These are phyloP conservation scores for Azorinus chamasolen DNA, from an alignment of 2,888 invertebrate species.

Conservation along the genomic window DNA sequence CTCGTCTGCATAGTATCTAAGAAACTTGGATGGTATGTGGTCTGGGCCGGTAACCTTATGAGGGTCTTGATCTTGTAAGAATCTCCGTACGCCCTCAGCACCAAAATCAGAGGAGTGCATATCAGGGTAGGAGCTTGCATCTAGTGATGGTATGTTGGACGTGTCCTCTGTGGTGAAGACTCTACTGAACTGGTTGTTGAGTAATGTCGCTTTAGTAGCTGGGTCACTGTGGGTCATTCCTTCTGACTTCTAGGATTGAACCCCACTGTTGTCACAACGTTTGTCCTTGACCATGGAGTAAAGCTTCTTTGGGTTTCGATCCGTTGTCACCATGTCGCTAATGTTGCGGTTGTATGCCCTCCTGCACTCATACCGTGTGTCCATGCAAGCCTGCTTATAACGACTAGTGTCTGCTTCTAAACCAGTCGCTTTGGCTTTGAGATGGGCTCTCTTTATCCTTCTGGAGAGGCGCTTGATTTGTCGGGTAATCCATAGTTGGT, in stretches of 20 bases:
- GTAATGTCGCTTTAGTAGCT: not conserved
- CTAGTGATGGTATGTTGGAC: slow-evolving; percentile 2
- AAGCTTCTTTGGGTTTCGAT: slow-evolving; percentile 7
- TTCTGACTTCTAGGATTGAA: slow-evolving; percentile 5
- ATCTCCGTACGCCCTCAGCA: not conserved
- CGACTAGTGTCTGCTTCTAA: too few species aligned
- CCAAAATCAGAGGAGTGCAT: not conserved
- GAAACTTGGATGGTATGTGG: slow-evolving; percentile 21
- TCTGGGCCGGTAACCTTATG: slow-evolving; percentile 43
- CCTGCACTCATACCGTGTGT: slow-evolving; percentile 12
- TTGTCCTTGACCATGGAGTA: slow-evolving; percentile 13
- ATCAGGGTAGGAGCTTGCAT: not conserved
- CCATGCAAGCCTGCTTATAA: slow-evolving; percentile 18
- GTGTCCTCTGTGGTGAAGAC: slow-evolving; percentile 16
- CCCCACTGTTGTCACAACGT: slow-evolving; percentile 3
- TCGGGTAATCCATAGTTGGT: slow-evolving; percentile 22
- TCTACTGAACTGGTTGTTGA: slow-evolving; percentile 21
- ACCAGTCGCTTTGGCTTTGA: too few species aligned
- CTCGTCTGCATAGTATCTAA: slow-evolving; percentile 33
- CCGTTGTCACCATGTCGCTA: slow-evolving; percentile 2
- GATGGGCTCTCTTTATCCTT: not conserved
- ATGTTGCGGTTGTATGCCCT: slow-evolving; percentile 8
- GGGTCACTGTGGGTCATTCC: slow-evolving; percentile 22
- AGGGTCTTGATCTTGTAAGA: slow-evolving; percentile 25
- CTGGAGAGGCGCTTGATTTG: slow-evolving; percentile 7